Conservation (phyloP, 1,140 invertebrate species). For the Plutomurus gul region DNA sequence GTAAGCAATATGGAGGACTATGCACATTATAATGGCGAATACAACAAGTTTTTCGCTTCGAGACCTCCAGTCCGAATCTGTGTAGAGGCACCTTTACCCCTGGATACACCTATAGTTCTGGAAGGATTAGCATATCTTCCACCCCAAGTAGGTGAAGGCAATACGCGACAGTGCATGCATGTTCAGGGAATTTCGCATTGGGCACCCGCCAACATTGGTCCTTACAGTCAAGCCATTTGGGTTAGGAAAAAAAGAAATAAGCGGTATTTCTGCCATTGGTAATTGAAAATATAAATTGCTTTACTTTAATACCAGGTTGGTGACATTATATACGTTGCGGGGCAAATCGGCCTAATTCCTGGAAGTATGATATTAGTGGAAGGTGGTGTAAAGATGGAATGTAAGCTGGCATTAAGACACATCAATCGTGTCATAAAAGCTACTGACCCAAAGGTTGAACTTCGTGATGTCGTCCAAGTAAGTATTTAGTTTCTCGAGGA, state of each 20-base stretch:
- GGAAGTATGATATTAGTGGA: slow-evolving; percentile 76
- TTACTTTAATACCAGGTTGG: slow-evolving; percentile 65
- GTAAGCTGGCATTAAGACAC: slow-evolving; percentile 79
- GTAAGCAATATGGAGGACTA: slow-evolving; percentile 81
- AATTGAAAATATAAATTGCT: background rate
- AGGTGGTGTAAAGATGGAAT: slow-evolving; percentile 76
- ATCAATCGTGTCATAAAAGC: slow-evolving; percentile 57
- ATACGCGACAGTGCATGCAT: slow-evolving; percentile 74
- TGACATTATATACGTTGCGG: slow-evolving; percentile 82
- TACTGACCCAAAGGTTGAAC: slow-evolving; percentile 54
- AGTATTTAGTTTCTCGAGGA: background rate
- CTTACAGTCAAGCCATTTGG: slow-evolving; percentile 88
- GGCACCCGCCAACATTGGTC: slow-evolving; percentile 94
- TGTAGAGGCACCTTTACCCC: slow-evolving; percentile 76
- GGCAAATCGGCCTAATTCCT: slow-evolving; percentile 87
- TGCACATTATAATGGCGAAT: slow-evolving; percentile 74
- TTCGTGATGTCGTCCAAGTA: slow-evolving; percentile 54
- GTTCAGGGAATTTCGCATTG: slow-evolving; percentile 94
- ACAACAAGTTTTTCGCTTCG: slow-evolving; percentile 69
- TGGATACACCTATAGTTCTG: slow-evolving; percentile 73
- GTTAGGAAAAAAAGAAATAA: slow-evolving; percentile 59
- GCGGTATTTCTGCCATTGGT: too few relatives aligned
- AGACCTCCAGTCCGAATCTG: slow-evolving; percentile 83
- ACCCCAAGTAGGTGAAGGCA: slow-evolving; percentile 37
- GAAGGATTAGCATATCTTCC: slow-evolving; percentile 74